Conservation (phyloP, 2,113 vertebrate genomes). For the Hippolais icterina region DNA sequence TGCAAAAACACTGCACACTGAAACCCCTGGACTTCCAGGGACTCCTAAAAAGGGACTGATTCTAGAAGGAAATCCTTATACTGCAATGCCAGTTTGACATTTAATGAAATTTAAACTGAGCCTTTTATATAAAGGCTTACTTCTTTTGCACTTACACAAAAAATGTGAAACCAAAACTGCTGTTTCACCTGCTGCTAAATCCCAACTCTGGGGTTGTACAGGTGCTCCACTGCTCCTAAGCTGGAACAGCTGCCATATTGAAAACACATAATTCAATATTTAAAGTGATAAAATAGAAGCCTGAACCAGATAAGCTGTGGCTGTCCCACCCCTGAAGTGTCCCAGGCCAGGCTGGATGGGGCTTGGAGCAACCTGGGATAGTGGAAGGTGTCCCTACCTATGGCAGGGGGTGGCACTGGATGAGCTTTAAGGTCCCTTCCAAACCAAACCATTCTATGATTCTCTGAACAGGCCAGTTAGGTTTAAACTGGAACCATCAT, state of each 20-base stretch:
- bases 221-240: background rate
- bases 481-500: background rate
- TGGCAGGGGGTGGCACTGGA: background rate
- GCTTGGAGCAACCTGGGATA: background rate
- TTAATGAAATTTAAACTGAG: background rate
- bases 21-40: background rate
- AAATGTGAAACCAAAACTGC: background rate
- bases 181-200: background rate
- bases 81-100: background rate
- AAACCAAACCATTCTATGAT: background rate
- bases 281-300: background rate
- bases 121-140: background rate
- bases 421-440: background rate
- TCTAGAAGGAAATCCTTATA: background rate
- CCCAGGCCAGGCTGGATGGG: rapidly evolving
- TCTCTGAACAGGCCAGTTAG: background rate
- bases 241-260: background rate
- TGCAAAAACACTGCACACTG: background rate
- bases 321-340: background rate
- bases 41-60: background rate
- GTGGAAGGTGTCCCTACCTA: background rate
- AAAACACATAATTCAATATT: background rate
- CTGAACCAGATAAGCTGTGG: background rate
- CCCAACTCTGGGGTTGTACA: rapidly evolving
- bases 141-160: background rate